phyloP scores from a whole-genome alignment of 2,888 invertebrate genomes.

The Platerodrilus igneus region DNA sequence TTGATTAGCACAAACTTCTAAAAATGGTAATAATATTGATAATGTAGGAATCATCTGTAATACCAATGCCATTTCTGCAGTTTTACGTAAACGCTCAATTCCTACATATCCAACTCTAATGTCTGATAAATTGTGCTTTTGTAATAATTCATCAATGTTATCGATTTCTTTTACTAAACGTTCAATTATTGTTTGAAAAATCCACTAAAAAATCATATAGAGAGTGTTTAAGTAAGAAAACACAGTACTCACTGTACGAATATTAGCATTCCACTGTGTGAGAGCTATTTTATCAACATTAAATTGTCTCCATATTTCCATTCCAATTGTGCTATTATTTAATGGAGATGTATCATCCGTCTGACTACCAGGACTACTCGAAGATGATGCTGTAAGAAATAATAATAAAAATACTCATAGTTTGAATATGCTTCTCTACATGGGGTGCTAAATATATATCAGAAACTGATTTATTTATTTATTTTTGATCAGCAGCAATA shows the following conservation, averaged over 20 bases:
- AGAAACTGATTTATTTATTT: no score
- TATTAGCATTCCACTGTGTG: conserved; percentile 74
- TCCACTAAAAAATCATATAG: conserved; percentile 60
- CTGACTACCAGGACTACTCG: conserved; percentile 44
- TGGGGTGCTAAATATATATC: no score
- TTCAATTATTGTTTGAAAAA: conserved; percentile 76
- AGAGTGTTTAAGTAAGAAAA: neutral
- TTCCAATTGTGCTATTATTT: conserved; percentile 43
- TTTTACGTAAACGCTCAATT: conserved; percentile 68
- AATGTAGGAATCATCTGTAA: conserved; percentile 55
- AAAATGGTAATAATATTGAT: conserved; percentile 66
- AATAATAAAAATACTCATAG: no score
- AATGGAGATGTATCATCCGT: conserved; percentile 49
- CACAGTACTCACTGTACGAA: conserved; percentile 58
- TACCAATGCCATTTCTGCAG: conserved; percentile 56
- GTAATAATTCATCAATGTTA: conserved; percentile 63
- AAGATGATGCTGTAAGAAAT: no score
- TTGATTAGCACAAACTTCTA: conserved; percentile 79
- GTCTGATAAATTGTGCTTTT: conserved; percentile 64
- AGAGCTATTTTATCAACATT: conserved; percentile 63
- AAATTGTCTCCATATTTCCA: conserved; percentile 58
- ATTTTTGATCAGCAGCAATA: no score
- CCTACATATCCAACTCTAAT: conserved; percentile 66
- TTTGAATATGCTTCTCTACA: no score
- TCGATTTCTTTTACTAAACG: conserved; percentile 72